Base-by-base conservation (phyloP, 2,888 invertebrate species). In the Temnothorax rugatulus region DNA sequence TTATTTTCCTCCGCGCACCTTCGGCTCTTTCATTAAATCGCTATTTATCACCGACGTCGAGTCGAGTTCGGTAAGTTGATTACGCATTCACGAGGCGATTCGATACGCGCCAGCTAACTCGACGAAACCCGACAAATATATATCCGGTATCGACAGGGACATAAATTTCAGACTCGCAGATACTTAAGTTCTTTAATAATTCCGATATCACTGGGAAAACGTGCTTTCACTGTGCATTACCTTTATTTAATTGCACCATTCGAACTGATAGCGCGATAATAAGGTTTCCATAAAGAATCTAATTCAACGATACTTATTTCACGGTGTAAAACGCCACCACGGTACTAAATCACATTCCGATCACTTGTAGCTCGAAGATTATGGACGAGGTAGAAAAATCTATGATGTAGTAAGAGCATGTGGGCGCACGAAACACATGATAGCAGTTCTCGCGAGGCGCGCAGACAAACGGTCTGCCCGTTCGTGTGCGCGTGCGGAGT, bases 71-170 rank as follows among this genome's bases (percentile, higher is more conserved):
- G 57, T 57, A 69, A 79, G 57, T 77, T 77, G 73, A 83, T 86
- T 84, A 75, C 79, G 71, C 84, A 77, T 82, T 77, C 71, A 82
- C 83, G 75, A 68, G 57, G 66, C 84, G 75, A 79, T 64, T 44
- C 52, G 82, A 64, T 69, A 63, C 64, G 71, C 69, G 57, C 71
- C 73, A 76, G 77, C 81, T 82, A 54, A 68, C 54, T 41, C n/a
- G 44, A 52, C 76, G 18, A 85, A 68, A 76, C 34, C 25, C 18
- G 34, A 52, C 76, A 38, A 84, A 83, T 85, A 82, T 82, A 59
- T 84, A 82, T 84, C 76, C 79, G 73, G 79, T 85, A 84, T 88
- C 84, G 87, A 84, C 57, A 47, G 34, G 44, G 44, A 59, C 34
- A 59, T 79, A 71, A 71, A 79, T 79, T 54, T 71, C 34, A 41